Evolutionary conservation across 2,113 vertebrate genomes (phyloP), one percentile per base, ranked within the genome.

Genomic region (Chlorodrepanis virens): DNA sequence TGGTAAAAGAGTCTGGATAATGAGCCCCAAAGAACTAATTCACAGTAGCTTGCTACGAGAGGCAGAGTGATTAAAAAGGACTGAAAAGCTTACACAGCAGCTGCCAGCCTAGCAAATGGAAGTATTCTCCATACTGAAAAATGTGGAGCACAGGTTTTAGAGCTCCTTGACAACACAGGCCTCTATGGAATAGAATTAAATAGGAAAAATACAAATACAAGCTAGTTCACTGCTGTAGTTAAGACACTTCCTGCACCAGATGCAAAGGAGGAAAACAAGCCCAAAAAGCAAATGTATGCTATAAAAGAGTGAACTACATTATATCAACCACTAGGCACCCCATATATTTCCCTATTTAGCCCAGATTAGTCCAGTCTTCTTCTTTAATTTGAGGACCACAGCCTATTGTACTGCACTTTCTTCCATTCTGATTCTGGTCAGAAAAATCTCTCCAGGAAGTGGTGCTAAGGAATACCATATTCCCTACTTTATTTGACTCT

Each of bases 81-180:
- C 74, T 84, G 81, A 94, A 93, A 94, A 78, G 82, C 82, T 91
- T 72, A 83, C 33, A 78, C 44, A 95, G 86, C 39, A 92, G 68
- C 71, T 93, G 77, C 77, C 81, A 95, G 77, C 56, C 72, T 42
- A 60, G 56, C 52, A 84, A 81, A 83, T 2, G 87, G 31, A 84
- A 91, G 57, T n/a, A 31, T 40, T 96, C 72, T 61, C 72, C 77
- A 29, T 31, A 44, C 12, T 15, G 15, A 57, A 82, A 92, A 75
- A 69, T 19, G 74, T 11, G 13, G 49, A 87, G 20, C 2, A 1
- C 49, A 33, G 11, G 35, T 68, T 76, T 94, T 69, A 68, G 31
- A 84, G 74, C 77, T 89, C 72, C 95, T 95, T 92, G 52, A 70
- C 81, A 95, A 82, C 61, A 84, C 77, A 93, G 17, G 25, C 35